Percentiles rank a stretch among this genome's conserved stretches.
Evolutionary conservation across 2,888 invertebrate species (phyloP).

Genomic region (Sturmia bella): DNA sequence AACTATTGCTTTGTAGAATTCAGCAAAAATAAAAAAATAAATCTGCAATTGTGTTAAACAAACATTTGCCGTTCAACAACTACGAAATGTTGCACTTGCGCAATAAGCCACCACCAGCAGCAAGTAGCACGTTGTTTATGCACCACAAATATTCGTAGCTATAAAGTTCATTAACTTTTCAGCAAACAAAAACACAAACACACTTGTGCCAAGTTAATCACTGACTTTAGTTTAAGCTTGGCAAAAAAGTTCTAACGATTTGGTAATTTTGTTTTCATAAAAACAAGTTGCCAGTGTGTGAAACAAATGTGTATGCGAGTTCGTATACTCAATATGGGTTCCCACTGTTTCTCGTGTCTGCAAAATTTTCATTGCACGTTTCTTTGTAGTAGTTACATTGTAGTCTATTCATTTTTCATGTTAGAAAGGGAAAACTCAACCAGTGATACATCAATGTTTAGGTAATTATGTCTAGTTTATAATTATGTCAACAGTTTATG

Average conservation of each 20-base stretch:
- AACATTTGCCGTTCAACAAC: conserved; percentile 24
- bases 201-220: background rate
- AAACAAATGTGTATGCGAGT: background rate
- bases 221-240: background rate
- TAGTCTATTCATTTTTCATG: too few species aligned
- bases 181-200: conserved; percentile 4
- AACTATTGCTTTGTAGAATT: conserved; percentile 27
- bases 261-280: background rate
- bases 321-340: too few species aligned
- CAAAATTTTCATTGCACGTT: too few species aligned
- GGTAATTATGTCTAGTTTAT: too few species aligned
- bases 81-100: conserved; percentile 62
- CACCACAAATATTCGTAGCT: conserved; percentile 16
- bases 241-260: conserved; percentile 16
- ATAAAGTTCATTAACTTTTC: conserved; percentile 62
- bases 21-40: background rate
- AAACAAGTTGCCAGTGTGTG: conserved; percentile 18
- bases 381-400: too few species aligned
- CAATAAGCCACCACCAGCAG: conserved; percentile 39
- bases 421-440: too few species aligned
- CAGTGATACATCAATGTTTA: too few species aligned
- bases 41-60: conserved; percentile 10
- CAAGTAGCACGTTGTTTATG: conserved; percentile 29
- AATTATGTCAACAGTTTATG: too few species aligned
- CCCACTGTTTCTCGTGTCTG: too few species aligned